Conservation (phyloP, 2,888 invertebrate genomes). For the Agriopis aurantiaria region DNA sequence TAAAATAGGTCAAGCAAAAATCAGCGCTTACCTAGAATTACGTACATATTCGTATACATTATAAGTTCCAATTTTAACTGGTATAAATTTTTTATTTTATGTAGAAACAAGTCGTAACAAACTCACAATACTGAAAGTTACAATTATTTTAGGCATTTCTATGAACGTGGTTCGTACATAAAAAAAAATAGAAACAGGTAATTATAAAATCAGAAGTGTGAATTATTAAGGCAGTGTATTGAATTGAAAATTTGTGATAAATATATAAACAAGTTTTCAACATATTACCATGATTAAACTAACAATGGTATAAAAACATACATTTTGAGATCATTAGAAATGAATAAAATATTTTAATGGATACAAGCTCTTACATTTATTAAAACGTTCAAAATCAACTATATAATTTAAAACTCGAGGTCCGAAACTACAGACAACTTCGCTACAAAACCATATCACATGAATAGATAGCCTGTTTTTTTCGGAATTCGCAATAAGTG, state of each 20-base stretch:
- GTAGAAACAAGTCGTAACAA: neutral
- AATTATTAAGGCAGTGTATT: neutral
- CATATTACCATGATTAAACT: neutral
- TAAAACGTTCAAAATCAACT: slow-evolving; percentile 5
- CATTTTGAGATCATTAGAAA: neutral
- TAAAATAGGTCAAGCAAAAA: neutral
- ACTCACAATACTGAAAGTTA: neutral
- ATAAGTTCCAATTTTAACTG: neutral
- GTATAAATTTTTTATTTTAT: neutral
- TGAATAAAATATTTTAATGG: neutral
- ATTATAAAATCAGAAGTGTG: neutral
- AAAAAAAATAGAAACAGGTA: neutral
- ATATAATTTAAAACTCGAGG: neutral
- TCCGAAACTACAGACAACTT: neutral
- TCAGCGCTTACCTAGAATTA: neutral
- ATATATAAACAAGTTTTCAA: neutral
- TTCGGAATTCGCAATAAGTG: too few relatives aligned
- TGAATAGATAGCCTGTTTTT: neutral
- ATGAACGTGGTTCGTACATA: neutral
- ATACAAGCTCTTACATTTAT: neutral
- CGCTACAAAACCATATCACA: slow-evolving; percentile 3
- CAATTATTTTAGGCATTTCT: neutral
- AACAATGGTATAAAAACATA: neutral
- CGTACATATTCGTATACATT: slow-evolving; percentile 5
- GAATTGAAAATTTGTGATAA: neutral